phyloP scores from a whole-genome alignment of 2,113 vertebrate species.

The Plotosus lineatus region DNA sequence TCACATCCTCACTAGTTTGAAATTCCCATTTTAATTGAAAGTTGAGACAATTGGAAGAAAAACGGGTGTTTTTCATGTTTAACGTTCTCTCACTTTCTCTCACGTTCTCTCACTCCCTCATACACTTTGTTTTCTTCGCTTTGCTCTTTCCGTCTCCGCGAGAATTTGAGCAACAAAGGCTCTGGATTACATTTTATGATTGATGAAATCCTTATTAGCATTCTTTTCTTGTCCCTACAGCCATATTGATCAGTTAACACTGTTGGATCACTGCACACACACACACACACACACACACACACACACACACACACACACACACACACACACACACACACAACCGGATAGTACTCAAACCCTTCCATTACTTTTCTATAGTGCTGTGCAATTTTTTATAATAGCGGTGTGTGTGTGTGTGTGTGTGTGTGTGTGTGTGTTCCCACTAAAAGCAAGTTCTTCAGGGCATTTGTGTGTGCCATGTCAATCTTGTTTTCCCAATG shows the following conservation, averaged over 20 bases:
- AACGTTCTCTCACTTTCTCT: neutral
- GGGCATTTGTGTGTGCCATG: conserved; percentile 42
- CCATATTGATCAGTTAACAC: conserved; percentile 48
- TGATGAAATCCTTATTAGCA: conserved; percentile 37
- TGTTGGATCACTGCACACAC: conserved; percentile 10
- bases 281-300: conserved; percentile 22
- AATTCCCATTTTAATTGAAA: neutral
- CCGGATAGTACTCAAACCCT: conserved; percentile 14
- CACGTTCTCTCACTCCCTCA: neutral
- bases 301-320: conserved; percentile 13
- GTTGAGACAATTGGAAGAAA: neutral
- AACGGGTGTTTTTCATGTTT: neutral
- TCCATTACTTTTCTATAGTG: conserved; percentile 15
- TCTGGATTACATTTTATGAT: conserved; percentile 13
- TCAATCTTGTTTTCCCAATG: conserved; percentile 65
- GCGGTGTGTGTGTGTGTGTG: conserved; percentile 21
- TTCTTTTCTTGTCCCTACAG: conserved; percentile 24
- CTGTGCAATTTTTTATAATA: conserved; percentile 30
- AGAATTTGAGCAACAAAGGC: neutral
- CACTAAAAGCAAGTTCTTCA: conserved; percentile 38
- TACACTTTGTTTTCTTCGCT: neutral
- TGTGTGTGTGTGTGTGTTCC: conserved; percentile 13
- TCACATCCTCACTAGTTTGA: neutral
- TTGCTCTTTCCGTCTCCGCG: neutral
- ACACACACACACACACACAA: conserved; percentile 16